Base-by-base conservation (phyloP, 2,113 vertebrate genomes). In the Gyps fulvus region DNA sequence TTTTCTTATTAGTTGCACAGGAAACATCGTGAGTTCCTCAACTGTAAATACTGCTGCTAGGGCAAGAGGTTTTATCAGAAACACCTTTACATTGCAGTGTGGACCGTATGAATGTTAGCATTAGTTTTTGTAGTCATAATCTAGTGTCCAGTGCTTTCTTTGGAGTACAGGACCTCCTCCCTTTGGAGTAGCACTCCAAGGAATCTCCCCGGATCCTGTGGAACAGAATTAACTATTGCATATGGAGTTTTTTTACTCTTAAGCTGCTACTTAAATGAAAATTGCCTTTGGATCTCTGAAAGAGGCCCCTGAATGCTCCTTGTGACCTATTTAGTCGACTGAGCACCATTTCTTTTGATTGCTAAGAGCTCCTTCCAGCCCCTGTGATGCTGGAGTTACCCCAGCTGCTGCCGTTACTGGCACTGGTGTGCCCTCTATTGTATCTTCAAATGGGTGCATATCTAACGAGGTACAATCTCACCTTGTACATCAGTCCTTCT, bases 391-490 rank as follows among this genome's bases (percentile, higher is more conserved):
- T 20, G 36, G 54, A 45, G 47, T 20, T 57, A 14, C 59, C 57
- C 7, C 49, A 73, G 49, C 62, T 76, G 80, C 73, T 63, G 13
- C 49, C 0, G 1, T 21, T 72, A 23, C 1, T 6, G 23, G 5
- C 61, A 23, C 1, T 6, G 23, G 5, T 23, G 26, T 52, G 34
- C 29, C 34, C 31, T 23, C 29, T 9, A 0, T 26, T n/a, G 9
- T 6, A 19, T 45, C 71, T 47, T 65, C 31, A 14, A 13, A 36
- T 0, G 11, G 49, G 18, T 25, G 31, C 11, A 1, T 21, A 16
- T 32, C 29, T 34, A 31, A 23, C 0, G 0, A 54, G 66, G n/a
- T 49, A 14, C 34, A 18, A 5, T 27, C 43, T 65, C 36, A 23
- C 62, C 52, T 59, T n/a, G 27, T 25, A 5, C 32, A 11, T 22